Evolutionary conservation across 2,113 vertebrate genomes (phyloP), one percentile per base, ranked within the genome.

Genomic region (Malurus elegans): DNA sequence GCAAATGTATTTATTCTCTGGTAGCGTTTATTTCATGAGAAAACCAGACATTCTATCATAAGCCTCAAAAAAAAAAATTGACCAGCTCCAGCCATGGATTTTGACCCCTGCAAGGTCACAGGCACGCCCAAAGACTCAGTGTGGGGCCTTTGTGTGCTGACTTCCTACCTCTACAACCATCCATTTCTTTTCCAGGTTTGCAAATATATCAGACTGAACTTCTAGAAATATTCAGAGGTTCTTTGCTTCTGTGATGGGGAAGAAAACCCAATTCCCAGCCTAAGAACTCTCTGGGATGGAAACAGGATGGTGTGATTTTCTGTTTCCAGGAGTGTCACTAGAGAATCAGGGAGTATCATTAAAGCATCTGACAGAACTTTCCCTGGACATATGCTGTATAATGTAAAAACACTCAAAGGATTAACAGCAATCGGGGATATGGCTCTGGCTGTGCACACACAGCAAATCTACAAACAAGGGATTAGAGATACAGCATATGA

Each of bases 371-470:
- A 58, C 66, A 89, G 50, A 89, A 88, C 84, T 84, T 93, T 93
- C 87, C 51, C 87, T 93, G 93, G 92, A 81, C 92, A 79, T 92
- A 67, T 86, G 92, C 84, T 32, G 8, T 48, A 72, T 50, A 82
- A 76, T 45, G 70, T 92, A 86, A 71, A 92, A 95, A 92, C 87
- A 88, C 92, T 93, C 84, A 83, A 56, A 93, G 91, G 91, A 96
- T 96, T 95, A 95, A 54, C 80, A 92, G 79, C 91, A 81, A 62
- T 94, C 69, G 5, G 40, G 88, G 76, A 93, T 94, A 3, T 42
- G 80, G 79, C 94, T 92, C 79, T 93, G 65, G 86, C 73, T 85
- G 15, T 47, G 74, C 86, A 73, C 58, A 71, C 47, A 87, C 19
- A 53, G 66, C 61, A 91, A 81, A 79, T 79, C 87, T 45, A 28